Evolutionary conservation across 2,113 vertebrate genomes (phyloP).

Genomic region (Gallinago paraguaiae): DNA sequence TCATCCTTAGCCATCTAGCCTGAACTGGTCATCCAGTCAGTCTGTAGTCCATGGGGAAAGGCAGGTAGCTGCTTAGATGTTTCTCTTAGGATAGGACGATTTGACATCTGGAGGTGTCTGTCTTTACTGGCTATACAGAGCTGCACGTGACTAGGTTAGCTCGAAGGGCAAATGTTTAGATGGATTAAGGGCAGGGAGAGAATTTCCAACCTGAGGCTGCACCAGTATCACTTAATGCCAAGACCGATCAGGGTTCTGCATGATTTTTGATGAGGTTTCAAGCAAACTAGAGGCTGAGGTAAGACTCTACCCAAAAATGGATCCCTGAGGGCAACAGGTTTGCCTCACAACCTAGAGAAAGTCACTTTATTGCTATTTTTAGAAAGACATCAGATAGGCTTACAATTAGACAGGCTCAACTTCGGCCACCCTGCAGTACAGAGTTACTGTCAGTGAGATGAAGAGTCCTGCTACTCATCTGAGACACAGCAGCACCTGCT

Average conservation of each 20-base stretch:
- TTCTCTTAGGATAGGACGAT: background rate
- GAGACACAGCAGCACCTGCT: background rate
- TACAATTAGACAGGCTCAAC: background rate
- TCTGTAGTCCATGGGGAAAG: background rate
- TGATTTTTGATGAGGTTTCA: background rate
- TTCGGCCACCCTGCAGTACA: background rate
- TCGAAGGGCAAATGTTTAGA: background rate
- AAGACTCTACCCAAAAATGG: background rate
- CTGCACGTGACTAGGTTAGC: background rate
- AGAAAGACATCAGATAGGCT: background rate
- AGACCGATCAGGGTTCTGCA: background rate
- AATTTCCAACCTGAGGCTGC: background rate
- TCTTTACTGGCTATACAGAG: background rate
- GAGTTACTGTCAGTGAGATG: background rate
- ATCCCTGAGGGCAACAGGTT: background rate
- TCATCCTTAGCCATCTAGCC: background rate
- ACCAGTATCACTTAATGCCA: background rate
- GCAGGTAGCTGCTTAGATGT: rapidly evolving
- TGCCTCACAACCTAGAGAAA: background rate
- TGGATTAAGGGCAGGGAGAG: background rate
- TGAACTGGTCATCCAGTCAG: background rate
- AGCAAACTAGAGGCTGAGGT: background rate
- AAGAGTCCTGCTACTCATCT: background rate
- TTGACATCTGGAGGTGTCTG: background rate
- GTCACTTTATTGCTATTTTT: background rate